phyloP scores from a whole-genome alignment of 2,888 invertebrate genomes.

The Zygothrica quintamaculata region DNA sequence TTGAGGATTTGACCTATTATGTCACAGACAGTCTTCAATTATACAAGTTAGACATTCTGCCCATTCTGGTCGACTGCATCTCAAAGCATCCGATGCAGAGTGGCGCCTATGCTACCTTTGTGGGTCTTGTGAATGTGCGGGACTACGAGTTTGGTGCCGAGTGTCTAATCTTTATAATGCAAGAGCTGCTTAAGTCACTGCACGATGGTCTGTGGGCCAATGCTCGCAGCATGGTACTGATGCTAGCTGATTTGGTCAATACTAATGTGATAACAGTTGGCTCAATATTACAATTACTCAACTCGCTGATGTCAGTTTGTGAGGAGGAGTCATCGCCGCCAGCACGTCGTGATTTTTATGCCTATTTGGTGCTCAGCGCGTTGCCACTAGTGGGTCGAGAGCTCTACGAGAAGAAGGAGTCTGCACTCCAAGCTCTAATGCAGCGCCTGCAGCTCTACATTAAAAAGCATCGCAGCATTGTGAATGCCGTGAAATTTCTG shows the following conservation, averaged over 20 bases:
- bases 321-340: conserved; percentile 97
- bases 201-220: conserved; percentile 94
- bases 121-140: conserved; percentile 97
- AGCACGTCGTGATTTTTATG: conserved; percentile 91
- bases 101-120: conserved; percentile 97
- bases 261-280: conserved; percentile 97
- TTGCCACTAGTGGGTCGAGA: conserved; percentile 98
- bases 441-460: conserved; percentile 95
- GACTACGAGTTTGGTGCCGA: conserved; percentile 99
- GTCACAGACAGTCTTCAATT: conserved; percentile 95
- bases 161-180: conserved; percentile 96
- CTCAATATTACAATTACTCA: conserved; percentile 94
- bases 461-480: conserved; percentile 94
- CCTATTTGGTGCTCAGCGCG: conserved; percentile 94
- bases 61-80: conserved; percentile 96
- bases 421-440: conserved; percentile 93
- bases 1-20: conserved; percentile 96
- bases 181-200: conserved; percentile 94
- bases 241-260: conserved; percentile 98
- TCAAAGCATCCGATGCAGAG: conserved; percentile 97
- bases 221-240: conserved; percentile 93
- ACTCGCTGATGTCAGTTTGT: conserved; percentile 93
- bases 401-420: conserved; percentile 97
- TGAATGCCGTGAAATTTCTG: conserved; percentile 91
- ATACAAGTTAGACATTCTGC: conserved; percentile 94